Conservation (phyloP, 1,140 invertebrate species). For the Hormaphis cornu region DNA sequence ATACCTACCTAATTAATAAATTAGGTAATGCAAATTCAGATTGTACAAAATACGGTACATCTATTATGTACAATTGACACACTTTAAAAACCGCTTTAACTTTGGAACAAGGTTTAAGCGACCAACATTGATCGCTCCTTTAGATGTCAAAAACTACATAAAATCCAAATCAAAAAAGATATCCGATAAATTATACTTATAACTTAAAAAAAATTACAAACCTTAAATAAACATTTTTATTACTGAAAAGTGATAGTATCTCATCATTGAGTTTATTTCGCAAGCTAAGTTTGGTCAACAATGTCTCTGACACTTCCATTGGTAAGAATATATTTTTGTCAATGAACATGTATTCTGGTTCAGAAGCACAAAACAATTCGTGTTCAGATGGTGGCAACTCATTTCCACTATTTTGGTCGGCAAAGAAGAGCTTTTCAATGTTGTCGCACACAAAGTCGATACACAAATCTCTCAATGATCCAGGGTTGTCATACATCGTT, state of each 20-base stretch:
- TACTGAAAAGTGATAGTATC: constrained; percentile 56
- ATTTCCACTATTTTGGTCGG: constrained; percentile 12
- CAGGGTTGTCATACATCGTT: constrained; percentile 55
- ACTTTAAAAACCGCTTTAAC: no score
- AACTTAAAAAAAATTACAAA: constrained; percentile 33
- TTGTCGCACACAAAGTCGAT: constrained; percentile 62
- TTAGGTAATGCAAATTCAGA: no score
- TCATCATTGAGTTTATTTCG: constrained; percentile 56
- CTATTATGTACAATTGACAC: no score
- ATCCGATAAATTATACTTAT: no score
- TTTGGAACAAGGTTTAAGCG: no score
- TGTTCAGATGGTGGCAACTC: constrained; percentile 12
- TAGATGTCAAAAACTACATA: no score
- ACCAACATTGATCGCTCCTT: no score
- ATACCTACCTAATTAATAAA: no score
- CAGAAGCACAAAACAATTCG: no score
- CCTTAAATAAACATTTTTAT: constrained; percentile 54
- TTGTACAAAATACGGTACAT: no score
- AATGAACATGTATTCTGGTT: constrained; percentile 44
- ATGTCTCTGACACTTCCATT: constrained; percentile 56
- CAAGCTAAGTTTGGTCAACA: constrained; percentile 54
- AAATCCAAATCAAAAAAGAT: no score
- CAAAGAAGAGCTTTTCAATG: constrained; percentile 51
- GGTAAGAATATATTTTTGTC: constrained; percentile 58
- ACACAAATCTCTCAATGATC: constrained; percentile 55